These are phyloP conservation scores for Leptinotarsa defecta DNA, from an alignment of 1,140 invertebrate genomes.

Conservation along the genomic window DNA sequence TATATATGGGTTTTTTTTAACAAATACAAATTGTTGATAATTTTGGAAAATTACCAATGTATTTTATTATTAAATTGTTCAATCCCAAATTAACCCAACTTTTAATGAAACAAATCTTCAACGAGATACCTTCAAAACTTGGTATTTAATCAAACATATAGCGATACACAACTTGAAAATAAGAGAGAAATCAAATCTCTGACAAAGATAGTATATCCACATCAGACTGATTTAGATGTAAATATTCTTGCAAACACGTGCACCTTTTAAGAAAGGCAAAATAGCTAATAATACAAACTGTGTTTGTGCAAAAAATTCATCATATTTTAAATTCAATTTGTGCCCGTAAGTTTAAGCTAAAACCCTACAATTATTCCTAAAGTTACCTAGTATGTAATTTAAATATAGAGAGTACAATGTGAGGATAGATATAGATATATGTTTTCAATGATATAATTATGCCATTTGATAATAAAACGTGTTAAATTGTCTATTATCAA, in stretches of 20 bases:
- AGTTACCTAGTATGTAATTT: constrained; percentile 51
- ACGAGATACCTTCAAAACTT: too few species aligned
- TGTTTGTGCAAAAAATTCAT: constrained; percentile 42
- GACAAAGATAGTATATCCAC: not conserved
- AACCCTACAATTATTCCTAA: constrained; percentile 50
- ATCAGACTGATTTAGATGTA: not conserved
- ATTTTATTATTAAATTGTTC: too few species aligned
- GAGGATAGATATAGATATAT: constrained; percentile 53
- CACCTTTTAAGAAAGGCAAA: not conserved
- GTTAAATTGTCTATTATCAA: constrained; percentile 53
- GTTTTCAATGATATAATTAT: constrained; percentile 47
- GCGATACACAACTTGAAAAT: too few species aligned
- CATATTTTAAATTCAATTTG: constrained; percentile 51
- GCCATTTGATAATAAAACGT: constrained; percentile 46
- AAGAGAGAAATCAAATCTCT: too few species aligned
- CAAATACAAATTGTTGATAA: too few species aligned
- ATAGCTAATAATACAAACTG: constrained; percentile 7
- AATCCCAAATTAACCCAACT: too few species aligned
- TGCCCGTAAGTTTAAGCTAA: constrained; percentile 58
- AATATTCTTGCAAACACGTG: not conserved
- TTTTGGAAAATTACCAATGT: too few species aligned
- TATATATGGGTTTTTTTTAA: too few species aligned
- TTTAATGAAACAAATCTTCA: too few species aligned
- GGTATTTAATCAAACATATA: too few species aligned
- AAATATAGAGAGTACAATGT: constrained; percentile 48